A percentile compares a stretch with the other conserved stretches of the same genome.
Evolutionary conservation across 2,113 vertebrate species (phyloP).

Genomic region (Dendrocopos noguchii): DNA sequence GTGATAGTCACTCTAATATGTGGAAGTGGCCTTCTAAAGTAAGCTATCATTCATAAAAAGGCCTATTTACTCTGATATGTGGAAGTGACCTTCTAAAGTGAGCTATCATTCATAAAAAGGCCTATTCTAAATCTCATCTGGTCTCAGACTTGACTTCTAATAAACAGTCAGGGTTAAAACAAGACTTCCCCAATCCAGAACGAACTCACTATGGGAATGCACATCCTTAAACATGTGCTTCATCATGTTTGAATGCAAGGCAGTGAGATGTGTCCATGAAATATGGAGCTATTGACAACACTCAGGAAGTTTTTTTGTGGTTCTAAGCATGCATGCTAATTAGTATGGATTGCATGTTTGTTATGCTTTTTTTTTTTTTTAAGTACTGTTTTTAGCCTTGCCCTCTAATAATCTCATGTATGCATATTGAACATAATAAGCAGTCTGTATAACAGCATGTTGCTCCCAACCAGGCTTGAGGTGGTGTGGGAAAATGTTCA

Average conservation of each 20-base stretch:
- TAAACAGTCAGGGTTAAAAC: background rate
- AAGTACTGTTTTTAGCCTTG: background rate
- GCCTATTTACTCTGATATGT: background rate
- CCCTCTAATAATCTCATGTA: background rate
- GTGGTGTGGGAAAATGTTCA: slow-evolving; percentile 18
- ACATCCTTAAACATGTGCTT: background rate
- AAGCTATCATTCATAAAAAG: background rate
- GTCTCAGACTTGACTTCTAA: background rate
- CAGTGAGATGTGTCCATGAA: background rate
- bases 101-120: background rate
- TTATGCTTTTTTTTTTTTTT: background rate
- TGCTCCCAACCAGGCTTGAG: background rate
- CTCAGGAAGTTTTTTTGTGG: background rate
- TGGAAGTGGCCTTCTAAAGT: background rate
- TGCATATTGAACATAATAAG: background rate
- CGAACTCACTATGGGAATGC: background rate
- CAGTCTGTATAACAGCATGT: background rate
- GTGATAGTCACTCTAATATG: background rate
- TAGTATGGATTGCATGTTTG: background rate
- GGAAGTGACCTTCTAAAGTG: background rate
- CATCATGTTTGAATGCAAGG: background rate
- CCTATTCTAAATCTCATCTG: background rate
- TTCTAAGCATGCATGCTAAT: background rate
- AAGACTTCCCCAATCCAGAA: background rate
- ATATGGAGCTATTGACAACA: background rate